Percentiles rank a stretch among this genome's conserved stretches.
Evolutionary conservation across 2,888 invertebrate genomes (phyloP).

Genomic region (Corythucha ciliata): DNA sequence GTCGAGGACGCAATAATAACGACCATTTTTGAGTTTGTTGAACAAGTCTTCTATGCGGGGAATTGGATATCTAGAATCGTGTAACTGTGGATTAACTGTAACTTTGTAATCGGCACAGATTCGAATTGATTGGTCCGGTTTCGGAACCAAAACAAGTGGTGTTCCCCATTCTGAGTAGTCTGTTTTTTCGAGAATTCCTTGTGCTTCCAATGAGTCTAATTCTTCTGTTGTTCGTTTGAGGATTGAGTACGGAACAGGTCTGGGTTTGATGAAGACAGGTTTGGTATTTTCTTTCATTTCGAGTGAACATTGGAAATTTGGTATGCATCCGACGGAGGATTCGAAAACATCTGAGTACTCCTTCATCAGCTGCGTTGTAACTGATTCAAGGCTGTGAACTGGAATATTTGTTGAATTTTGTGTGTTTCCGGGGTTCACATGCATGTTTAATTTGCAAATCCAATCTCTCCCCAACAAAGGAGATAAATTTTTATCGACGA

Average conservation of each 20-base stretch:
- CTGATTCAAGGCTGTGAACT: neutral
- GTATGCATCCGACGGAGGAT: conserved; percentile 7
- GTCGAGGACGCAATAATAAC: conserved; percentile 21
- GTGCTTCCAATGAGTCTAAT: conserved; percentile 13
- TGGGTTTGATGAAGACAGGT: conserved; percentile 21
- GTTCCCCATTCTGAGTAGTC: conserved; percentile 25
- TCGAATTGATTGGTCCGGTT: conserved; percentile 21
- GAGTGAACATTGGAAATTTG: conserved; percentile 6
- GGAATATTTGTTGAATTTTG: neutral
- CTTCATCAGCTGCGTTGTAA: too few species aligned
- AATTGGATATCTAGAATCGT: conserved; percentile 13
- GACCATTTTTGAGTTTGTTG: conserved; percentile 13
- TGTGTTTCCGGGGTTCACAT: too few species aligned
- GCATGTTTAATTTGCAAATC: conserved; percentile 1
- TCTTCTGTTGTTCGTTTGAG: conserved; percentile 16
- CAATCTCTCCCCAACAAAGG: conserved; percentile 1
- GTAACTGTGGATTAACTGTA: conserved; percentile 19
- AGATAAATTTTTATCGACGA: too few species aligned
- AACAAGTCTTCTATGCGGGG: conserved; percentile 26
- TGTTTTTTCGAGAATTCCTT: conserved; percentile 20
- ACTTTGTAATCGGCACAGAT: conserved; percentile 26
- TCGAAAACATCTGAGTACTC: conserved; percentile 25
- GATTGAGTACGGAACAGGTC: conserved; percentile 5
- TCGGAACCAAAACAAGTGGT: conserved; percentile 22
- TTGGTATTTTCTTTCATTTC: neutral